phyloP scores from a whole-genome alignment of 2,113 vertebrate genomes.

The Pseudorectes ferrugineus region DNA sequence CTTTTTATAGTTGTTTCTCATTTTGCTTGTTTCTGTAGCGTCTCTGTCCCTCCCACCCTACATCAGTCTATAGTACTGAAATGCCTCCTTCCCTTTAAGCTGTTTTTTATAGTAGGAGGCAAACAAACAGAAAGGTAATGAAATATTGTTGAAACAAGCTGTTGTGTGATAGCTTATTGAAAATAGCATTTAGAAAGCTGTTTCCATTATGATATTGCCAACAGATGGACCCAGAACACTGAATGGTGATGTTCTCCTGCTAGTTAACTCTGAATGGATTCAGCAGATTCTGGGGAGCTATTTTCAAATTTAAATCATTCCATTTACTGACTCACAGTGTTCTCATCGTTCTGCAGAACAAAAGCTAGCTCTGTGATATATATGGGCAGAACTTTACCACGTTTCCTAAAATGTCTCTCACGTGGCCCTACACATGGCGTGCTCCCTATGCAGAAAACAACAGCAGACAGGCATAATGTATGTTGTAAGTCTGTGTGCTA shows the following conservation, averaged over 20 bases:
- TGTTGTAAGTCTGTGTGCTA: not conserved
- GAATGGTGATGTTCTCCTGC: constrained; percentile 65
- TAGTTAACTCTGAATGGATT: constrained; percentile 66
- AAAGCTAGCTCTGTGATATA: not conserved
- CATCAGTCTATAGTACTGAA: not conserved
- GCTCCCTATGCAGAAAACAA: not conserved
- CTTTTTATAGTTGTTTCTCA: not conserved
- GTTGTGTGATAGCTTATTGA: constrained; percentile 73
- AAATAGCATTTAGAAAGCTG: constrained; percentile 72
- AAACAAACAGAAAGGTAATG: constrained; percentile 70
- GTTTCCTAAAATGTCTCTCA: not conserved
- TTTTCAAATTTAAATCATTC: constrained; percentile 37
- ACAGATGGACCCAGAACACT: constrained; percentile 76
- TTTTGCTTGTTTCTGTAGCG: not conserved
- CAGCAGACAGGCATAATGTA: not conserved
- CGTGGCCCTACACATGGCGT: not conserved
- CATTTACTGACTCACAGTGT: constrained; percentile 31
- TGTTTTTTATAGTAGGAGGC: constrained; percentile 63
- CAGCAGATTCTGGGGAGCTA: constrained; percentile 23
- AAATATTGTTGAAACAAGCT: constrained; percentile 75
- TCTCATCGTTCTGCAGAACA: not conserved
- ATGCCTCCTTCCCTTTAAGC: constrained; percentile 37
- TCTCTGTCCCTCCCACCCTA: constrained; percentile 12
- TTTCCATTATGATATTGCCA: constrained; percentile 71
- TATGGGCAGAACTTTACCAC: not conserved